Percentiles rank a stretch among this genome's conserved stretches.
Evolutionary conservation across 2,113 vertebrate species (phyloP).

Genomic region (Clarias batrachus): DNA sequence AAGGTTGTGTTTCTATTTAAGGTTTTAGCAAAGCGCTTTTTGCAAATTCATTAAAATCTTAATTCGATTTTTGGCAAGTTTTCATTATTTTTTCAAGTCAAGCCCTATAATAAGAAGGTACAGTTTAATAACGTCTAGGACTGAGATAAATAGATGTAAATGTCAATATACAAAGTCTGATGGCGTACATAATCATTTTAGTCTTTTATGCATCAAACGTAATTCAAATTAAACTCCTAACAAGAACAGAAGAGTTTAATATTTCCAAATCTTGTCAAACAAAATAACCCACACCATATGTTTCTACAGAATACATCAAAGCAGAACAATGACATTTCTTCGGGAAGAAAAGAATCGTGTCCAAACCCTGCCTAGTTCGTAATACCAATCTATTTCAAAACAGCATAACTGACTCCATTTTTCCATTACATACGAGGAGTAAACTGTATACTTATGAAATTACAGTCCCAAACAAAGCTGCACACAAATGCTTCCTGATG

Average conservation of each 20-base stretch:
- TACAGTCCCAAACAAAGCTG: slow-evolving; percentile 8
- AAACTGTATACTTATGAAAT: slow-evolving; percentile 39
- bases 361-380: neutral
- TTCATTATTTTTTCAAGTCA: neutral
- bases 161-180: neutral
- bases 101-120: neutral
- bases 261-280: neutral
- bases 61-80: neutral
- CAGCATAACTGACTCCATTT: slow-evolving; percentile 35
- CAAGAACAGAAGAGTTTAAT: neutral
- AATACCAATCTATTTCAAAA: slow-evolving; percentile 35
- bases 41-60: neutral
- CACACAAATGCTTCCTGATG: slow-evolving; percentile 31
- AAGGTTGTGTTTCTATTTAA: neutral
- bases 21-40: neutral
- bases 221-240: too few species aligned
- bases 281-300: neutral
- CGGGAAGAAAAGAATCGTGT: neutral
- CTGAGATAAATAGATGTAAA: neutral
- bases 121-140: neutral
- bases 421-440: slow-evolving; percentile 42
- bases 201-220: too few species aligned
- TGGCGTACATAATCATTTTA: neutral
- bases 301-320: neutral
- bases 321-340: neutral